phyloP scores from a whole-genome alignment of 2,113 vertebrate species.

The Hystrix cristata region DNA sequence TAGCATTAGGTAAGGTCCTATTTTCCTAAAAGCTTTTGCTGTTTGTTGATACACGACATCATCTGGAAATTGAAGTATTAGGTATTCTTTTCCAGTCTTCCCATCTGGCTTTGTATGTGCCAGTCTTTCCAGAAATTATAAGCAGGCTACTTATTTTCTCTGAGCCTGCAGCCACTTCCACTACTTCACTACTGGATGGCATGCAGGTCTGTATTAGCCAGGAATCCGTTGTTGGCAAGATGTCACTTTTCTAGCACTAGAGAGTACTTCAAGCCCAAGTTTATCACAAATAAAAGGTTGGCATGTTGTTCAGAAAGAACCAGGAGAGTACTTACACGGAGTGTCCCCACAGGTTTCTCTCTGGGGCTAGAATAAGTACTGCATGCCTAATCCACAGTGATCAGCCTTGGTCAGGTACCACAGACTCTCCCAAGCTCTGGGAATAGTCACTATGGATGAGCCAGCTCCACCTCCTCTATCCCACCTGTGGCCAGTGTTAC shows the following conservation, averaged over 20 bases:
- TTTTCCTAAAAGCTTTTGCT: background rate
- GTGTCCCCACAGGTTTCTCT: background rate
- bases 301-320: background rate
- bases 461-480: background rate
- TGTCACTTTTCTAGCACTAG: background rate
- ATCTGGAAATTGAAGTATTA: background rate
- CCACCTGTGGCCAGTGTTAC: background rate
- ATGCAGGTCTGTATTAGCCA: background rate
- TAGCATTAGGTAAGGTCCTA: background rate
- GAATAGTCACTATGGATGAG: background rate
- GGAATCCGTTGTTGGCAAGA: background rate
- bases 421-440: background rate
- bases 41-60: background rate
- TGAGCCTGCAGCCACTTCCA: background rate
- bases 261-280: background rate
- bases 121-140: background rate
- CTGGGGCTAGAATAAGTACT: background rate
- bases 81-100: background rate
- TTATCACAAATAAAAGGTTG: background rate
- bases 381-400: background rate
- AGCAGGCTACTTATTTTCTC: background rate
- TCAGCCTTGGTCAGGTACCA: background rate
- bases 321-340: background rate
- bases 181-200: background rate
- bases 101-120: background rate